Evolutionary conservation across 2,113 vertebrate species (phyloP).

Genomic region (Chionis minor): DNA sequence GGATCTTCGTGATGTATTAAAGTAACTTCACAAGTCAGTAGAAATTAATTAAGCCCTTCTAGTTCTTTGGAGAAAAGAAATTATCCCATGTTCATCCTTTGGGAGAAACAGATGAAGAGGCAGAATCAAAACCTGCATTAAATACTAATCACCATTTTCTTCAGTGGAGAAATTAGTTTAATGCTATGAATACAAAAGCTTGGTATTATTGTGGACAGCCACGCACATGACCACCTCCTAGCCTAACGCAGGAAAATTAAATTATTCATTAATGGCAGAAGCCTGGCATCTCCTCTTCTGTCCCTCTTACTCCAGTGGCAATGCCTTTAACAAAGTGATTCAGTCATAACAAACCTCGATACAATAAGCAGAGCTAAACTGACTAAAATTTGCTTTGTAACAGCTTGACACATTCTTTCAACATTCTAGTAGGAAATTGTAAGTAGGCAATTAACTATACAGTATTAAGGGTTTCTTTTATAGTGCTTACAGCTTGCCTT

Average conservation of each 20-base stretch:
- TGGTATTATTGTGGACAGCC: neutral
- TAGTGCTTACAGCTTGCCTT: neutral
- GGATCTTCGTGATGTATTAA: neutral
- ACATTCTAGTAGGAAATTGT: neutral
- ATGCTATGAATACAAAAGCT: neutral
- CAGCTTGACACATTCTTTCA: neutral
- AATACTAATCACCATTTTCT: neutral
- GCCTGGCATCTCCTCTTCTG: neutral
- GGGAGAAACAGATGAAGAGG: neutral
- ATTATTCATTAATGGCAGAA: neutral
- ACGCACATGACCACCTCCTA: neutral
- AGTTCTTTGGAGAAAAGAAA: neutral
- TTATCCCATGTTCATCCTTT: neutral
- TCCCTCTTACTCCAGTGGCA: neutral
- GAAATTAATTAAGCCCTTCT: neutral
- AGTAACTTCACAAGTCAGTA: neutral
- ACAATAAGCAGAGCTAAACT: neutral
- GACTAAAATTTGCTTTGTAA: neutral
- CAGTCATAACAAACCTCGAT: fast-evolving
- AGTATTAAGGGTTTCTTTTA: neutral
- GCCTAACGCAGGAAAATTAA: neutral
- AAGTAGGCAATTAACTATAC: neutral
- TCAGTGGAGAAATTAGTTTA: neutral
- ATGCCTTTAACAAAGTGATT: neutral
- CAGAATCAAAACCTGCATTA: neutral